Conservation (phyloP, 2,797 vertebrate genomes). For the Notolepis coatsorum region DNA sequence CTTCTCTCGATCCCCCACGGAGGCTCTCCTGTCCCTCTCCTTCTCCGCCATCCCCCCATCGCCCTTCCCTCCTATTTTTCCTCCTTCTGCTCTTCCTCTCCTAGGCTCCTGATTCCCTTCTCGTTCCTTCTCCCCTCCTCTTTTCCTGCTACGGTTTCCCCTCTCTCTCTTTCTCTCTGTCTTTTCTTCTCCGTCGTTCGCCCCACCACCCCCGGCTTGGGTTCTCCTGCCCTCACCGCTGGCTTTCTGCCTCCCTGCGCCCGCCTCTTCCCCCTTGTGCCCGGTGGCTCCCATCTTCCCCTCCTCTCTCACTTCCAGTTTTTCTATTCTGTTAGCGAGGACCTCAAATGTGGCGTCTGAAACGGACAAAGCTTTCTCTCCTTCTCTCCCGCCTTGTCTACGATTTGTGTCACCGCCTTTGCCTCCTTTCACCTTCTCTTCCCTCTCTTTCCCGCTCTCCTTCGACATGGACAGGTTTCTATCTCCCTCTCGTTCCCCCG, state of each 20-base stretch:
- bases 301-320: constrained; percentile 77
- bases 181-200: constrained; percentile 56
- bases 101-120: no score
- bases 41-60: constrained; percentile 35
- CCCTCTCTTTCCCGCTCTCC: constrained; percentile 40
- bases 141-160: no score
- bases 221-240: constrained; percentile 56
- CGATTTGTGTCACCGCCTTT: constrained; percentile 48
- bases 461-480: constrained; percentile 38
- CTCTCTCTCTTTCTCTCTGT: constrained; percentile 55
- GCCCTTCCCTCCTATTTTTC: constrained; percentile 36
- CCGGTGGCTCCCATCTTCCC: constrained; percentile 37
- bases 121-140: constrained; percentile 67
- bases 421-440: constrained; percentile 29
- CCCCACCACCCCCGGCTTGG: constrained; percentile 33
- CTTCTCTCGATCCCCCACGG: constrained; percentile 41
- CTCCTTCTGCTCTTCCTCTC: constrained; percentile 59
- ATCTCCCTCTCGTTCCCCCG: constrained; percentile 27
- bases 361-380: constrained; percentile 28
- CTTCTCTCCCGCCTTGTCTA: constrained; percentile 45
- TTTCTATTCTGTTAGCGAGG: constrained; percentile 77
- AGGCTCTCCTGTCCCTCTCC: constrained; percentile 46
- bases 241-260: constrained; percentile 38
- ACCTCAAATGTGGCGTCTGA: constrained; percentile 67
- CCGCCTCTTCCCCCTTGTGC: constrained; percentile 26